These are phyloP conservation scores for Adelosebastes latens DNA, from an alignment of 2,797 vertebrate species.

Conservation along the genomic window DNA sequence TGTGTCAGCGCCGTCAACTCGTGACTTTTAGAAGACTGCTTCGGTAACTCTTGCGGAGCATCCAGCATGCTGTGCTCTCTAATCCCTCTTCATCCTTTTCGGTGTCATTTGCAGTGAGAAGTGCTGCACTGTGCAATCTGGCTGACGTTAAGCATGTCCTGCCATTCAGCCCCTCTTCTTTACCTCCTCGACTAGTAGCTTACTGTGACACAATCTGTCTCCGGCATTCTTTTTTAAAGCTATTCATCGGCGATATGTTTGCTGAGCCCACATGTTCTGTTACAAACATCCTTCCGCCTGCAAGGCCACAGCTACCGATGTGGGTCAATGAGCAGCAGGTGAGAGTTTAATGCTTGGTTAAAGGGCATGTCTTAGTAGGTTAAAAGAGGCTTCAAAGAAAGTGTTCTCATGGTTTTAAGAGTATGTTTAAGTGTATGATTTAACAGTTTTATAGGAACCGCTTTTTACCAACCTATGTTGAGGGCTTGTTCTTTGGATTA, in stretches of 20 bases:
- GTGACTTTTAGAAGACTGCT: constrained; percentile 46
- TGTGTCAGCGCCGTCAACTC: constrained; percentile 27
- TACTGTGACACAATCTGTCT: constrained; percentile 78
- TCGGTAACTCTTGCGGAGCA: constrained; percentile 42
- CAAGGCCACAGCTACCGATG: neutral
- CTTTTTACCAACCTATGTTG: neutral
- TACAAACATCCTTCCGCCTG: constrained; percentile 2
- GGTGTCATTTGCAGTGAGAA: constrained; percentile 72
- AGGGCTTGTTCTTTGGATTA: too few species aligned
- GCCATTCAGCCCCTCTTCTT: constrained; percentile 71
- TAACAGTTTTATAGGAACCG: neutral
- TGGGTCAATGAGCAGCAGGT: neutral
- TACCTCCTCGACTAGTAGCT: constrained; percentile 66
- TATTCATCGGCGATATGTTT: constrained; percentile 54
- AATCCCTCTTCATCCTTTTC: constrained; percentile 74
- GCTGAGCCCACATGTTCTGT: constrained; percentile 53
- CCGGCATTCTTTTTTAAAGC: constrained; percentile 48
- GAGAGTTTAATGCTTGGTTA: neutral
- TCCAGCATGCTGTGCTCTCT: constrained; percentile 58
- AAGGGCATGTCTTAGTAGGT: neutral
- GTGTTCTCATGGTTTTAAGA: neutral
- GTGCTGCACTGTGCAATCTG: constrained; percentile 75
- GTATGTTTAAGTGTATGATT: neutral
- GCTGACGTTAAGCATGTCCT: constrained; percentile 78
- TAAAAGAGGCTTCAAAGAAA: neutral